phyloP scores from a whole-genome alignment of 2,888 invertebrate genomes.

The Clistopyga incitator region DNA sequence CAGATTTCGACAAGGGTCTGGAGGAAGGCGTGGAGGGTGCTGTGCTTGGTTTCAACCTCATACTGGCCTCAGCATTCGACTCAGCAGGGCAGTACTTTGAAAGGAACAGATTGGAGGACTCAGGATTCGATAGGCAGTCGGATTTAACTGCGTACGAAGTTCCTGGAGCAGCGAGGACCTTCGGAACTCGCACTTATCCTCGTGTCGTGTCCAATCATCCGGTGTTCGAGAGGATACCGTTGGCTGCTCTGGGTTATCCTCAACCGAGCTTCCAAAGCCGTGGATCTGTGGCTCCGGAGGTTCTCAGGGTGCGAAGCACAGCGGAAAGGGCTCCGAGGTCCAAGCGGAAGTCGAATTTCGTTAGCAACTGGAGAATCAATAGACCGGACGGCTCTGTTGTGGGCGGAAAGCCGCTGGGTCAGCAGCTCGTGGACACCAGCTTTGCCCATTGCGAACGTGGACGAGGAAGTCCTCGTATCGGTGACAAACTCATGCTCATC shows the following conservation, averaged over 20 bases:
- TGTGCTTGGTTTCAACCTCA: constrained; percentile 88
- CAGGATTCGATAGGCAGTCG: background rate
- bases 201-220: constrained; percentile 30
- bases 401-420: constrained; percentile 81
- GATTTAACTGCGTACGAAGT: constrained; percentile 32
- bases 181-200: constrained; percentile 40
- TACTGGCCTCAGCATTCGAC: constrained; percentile 86
- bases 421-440: constrained; percentile 84
- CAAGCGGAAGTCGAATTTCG: constrained; percentile 36
- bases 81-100: constrained; percentile 54
- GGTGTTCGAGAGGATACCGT: constrained; percentile 33
- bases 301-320: constrained; percentile 9
- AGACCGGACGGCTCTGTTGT: constrained; percentile 31
- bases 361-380: constrained; percentile 17
- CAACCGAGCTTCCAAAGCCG: background rate
- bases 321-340: constrained; percentile 8
- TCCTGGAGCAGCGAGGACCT: background rate
- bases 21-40: constrained; percentile 90
- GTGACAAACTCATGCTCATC: constrained; percentile 85
- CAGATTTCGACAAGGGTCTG: constrained; percentile 88
- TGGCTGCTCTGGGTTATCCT: constrained; percentile 1
- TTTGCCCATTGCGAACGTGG: constrained; percentile 84
- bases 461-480: constrained; percentile 85
- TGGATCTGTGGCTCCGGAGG: background rate
- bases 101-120: constrained; percentile 62